A percentile compares a stretch with the other conserved stretches of the same genome.
These are phyloP conservation scores for Chelonoidis abingdonii DNA, from an alignment of 2,113 vertebrate genomes.

Conservation along the genomic window DNA sequence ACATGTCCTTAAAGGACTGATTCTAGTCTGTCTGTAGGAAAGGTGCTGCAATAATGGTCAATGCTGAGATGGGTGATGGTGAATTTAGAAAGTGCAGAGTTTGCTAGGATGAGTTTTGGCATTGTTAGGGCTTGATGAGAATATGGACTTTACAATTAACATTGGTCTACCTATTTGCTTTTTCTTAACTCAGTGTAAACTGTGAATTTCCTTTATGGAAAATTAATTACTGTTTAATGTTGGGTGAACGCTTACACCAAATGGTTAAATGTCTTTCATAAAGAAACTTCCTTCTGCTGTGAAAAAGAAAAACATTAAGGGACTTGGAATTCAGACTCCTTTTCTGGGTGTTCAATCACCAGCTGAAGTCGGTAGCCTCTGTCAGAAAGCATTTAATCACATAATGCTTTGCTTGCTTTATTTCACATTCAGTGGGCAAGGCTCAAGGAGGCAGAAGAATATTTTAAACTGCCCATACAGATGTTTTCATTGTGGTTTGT, in stretches of 20 bases:
- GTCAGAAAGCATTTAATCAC: fast-evolving
- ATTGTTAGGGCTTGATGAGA: background rate
- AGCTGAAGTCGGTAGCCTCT: background rate
- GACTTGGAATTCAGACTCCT: background rate
- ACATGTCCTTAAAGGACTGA: background rate
- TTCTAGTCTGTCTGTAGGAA: background rate
- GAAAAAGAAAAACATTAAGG: background rate
- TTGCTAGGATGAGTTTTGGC: background rate
- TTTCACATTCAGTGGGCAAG: background rate
- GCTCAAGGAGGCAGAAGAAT: constrained; percentile 32
- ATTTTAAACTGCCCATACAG: constrained; percentile 59
- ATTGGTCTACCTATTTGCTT: background rate
- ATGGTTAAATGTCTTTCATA: background rate
- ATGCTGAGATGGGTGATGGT: background rate
- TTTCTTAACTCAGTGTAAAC: background rate
- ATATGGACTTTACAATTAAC: background rate
- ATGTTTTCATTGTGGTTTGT: constrained; percentile 69
- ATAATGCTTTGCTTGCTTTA: background rate
- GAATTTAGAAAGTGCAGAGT: too few relatives aligned
- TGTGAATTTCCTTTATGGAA: background rate
- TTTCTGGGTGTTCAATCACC: background rate
- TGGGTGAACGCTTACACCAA: background rate
- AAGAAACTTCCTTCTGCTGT: background rate
- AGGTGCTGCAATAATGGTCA: background rate
- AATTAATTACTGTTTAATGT: background rate